phyloP scores from a whole-genome alignment of 2,797 vertebrate species.

The Hypotaenidia okinawae region DNA sequence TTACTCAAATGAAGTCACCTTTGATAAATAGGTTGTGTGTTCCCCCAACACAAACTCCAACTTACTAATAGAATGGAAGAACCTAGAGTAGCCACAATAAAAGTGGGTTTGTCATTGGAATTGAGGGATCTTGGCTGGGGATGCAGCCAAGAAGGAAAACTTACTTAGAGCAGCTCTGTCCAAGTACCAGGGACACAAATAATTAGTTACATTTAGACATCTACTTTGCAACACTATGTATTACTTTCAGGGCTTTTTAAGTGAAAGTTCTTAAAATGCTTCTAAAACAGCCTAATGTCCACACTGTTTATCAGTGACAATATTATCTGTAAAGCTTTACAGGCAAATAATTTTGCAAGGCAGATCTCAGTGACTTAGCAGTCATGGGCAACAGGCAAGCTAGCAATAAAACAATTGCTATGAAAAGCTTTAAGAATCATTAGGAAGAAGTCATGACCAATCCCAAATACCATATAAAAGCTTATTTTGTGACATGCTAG shows the following conservation, averaged over 20 bases:
- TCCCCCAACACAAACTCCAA: neutral
- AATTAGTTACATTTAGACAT: neutral
- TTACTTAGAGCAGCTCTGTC: neutral
- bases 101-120: neutral
- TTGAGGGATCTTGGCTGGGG: neutral
- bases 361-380: neutral
- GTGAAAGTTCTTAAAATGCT: neutral
- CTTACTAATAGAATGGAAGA: neutral
- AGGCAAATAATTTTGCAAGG: neutral
- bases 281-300: neutral
- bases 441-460: neutral
- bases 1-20: neutral
- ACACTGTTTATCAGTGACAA: neutral
- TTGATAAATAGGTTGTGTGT: neutral
- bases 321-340: neutral
- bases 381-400: accelerated
- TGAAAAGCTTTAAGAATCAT: neutral
- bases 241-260: neutral
- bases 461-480: neutral
- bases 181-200: neutral
- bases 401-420: neutral
- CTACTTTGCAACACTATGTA: neutral
- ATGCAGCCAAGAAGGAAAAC: neutral
- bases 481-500: neutral
- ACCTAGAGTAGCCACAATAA: neutral